These are phyloP conservation scores for Tenodera sinensis DNA, from an alignment of 2,888 invertebrate species.

Conservation along the genomic window DNA sequence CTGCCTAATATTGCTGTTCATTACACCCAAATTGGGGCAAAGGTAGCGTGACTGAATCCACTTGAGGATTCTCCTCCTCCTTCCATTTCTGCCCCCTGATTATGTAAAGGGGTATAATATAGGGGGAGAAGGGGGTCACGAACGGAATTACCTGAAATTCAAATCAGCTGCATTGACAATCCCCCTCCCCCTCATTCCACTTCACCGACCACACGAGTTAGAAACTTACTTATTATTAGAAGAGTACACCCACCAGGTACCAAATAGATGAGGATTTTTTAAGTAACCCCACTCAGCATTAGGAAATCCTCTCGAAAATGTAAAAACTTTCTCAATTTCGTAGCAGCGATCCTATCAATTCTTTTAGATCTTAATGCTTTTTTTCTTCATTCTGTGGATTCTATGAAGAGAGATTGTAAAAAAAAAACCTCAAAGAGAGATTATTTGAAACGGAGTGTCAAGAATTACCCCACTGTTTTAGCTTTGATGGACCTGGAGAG, in stretches of 20 bases:
- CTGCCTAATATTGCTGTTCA: constrained; percentile 11
- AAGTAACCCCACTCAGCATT: not conserved
- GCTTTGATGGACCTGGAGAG: not conserved
- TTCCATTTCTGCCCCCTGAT: not conserved
- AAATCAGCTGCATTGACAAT: constrained; percentile 24
- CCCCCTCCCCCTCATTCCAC: constrained; percentile 4
- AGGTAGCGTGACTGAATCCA: constrained; percentile 10
- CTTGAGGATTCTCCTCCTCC: not conserved
- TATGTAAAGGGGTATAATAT: constrained; percentile 13
- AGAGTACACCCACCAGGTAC: not conserved
- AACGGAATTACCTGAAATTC: constrained; percentile 14
- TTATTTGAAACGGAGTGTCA: not conserved
- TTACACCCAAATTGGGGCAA: constrained; percentile 12
- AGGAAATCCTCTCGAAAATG: not conserved
- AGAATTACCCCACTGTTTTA: not conserved
- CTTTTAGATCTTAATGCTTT: constrained; percentile 22
- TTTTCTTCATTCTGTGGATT: not conserved
- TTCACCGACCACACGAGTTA: not conserved
- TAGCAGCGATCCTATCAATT: constrained; percentile 18
- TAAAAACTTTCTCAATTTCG: constrained; percentile 28
- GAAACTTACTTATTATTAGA: not conserved
- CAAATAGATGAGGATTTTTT: not conserved
- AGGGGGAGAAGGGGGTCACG: not conserved
- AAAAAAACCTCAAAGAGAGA: not conserved
- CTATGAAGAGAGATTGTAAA: not conserved